Percentiles rank a stretch among this genome's conserved stretches.
These are phyloP conservation scores for Xerus rutilus DNA, from an alignment of 2,797 vertebrate genomes.

Conservation along the genomic window DNA sequence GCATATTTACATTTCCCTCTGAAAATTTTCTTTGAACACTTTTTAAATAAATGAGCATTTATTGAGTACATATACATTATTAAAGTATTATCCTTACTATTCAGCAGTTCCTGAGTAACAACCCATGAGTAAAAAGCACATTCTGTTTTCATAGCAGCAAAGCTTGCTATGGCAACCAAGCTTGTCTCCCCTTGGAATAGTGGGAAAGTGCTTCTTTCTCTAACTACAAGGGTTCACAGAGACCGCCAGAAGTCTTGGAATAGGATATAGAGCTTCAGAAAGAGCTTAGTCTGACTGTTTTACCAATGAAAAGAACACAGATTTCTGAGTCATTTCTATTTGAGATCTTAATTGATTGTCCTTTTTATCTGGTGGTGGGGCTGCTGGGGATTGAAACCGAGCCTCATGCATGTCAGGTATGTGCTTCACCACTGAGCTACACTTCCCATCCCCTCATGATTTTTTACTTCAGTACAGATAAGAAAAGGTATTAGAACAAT, in stretches of 20 bases:
- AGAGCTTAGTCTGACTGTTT: slow-evolving; percentile 26
- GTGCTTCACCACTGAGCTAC: neutral
- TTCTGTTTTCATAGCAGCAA: neutral
- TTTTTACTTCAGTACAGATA: neutral
- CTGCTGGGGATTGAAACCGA: neutral
- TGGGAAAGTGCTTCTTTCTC: neutral
- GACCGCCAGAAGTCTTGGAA: slow-evolving; percentile 28
- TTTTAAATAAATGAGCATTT: slow-evolving; percentile 40
- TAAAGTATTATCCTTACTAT: slow-evolving; percentile 36
- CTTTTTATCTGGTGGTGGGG: neutral
- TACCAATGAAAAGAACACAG: slow-evolving; percentile 19
- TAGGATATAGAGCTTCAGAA: neutral
- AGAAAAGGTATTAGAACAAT: neutral
- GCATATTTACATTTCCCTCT: neutral
- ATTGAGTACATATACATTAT: neutral
- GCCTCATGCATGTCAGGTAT: neutral
- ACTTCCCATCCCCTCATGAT: neutral
- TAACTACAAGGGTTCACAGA: neutral
- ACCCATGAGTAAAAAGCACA: neutral
- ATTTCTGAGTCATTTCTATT: slow-evolving; percentile 46
- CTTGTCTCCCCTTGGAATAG: neutral
- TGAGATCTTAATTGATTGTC: neutral
- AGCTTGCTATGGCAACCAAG: neutral
- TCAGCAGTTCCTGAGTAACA: neutral
- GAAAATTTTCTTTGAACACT: slow-evolving; percentile 23